Base-by-base conservation (phyloP, 2,113 vertebrate genomes). In the Pelodiscus sinensis region DNA sequence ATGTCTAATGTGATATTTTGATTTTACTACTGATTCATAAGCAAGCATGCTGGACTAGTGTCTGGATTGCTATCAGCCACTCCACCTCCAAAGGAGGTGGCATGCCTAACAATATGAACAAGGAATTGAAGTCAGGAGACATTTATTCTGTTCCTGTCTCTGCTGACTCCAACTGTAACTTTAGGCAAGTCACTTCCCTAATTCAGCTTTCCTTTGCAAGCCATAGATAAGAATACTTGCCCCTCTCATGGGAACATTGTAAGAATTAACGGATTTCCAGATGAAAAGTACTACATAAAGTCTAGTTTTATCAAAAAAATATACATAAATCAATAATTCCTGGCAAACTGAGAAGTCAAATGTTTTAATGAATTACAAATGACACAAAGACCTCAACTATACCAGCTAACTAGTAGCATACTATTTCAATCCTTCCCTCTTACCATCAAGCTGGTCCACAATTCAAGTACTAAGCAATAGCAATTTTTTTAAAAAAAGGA, bases 1-100 rank as follows among this genome's bases (percentile, higher is more conserved):
- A 96, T 4, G 60, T 79, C 96, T 96, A 95, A 96, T 60, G 2
- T 5, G 13, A 93, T 87, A 92, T 75, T 90, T 93, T 90, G 84
- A 91, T 27, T 68, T 92, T 68, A 86, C 85, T 84, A 57, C 24
- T 75, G 85, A 92, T 91, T 73, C 84, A 80, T 44, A 89, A 92
- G 82, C 7, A 94, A 2, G 6, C 55, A 85, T 78, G 92, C 94
- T 94, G 95, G 94, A 96, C 92, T 92, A 21, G 84, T 4, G 79
- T 94, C 91, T 93, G 91, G 90, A 85, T 68, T 95, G 73, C 57
- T 91, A 65, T 50, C 58, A 91, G 95, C 91, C 95, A 93, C 35
- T 83, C 87, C 78, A 55, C 50, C 82, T 88, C 86, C 88, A 86
- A 88, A 82, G 87, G 90, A 95, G 58, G 90, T 88, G 95, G 84